Conservation (phyloP, 2,113 vertebrate species). For the Larimichthys crocea region DNA sequence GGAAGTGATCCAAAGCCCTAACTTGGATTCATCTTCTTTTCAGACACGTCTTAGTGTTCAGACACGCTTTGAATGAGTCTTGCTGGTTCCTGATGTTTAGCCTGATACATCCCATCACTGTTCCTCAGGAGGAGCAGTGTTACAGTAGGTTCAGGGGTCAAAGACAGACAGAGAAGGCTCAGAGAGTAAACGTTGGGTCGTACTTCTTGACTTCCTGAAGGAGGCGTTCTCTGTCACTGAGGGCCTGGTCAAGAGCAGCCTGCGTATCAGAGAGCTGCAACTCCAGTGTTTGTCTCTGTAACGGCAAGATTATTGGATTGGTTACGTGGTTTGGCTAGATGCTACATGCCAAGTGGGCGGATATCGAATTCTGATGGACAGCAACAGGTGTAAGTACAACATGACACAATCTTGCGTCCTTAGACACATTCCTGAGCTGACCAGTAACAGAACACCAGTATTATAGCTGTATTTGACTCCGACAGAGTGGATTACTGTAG, state of each 20-base stretch:
- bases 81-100: constrained; percentile 29
- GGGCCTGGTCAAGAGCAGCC: constrained; percentile 86
- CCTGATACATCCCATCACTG: constrained; percentile 6
- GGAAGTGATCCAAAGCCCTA: constrained; percentile 31
- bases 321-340: constrained; percentile 17
- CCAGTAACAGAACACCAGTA: background rate
- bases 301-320: constrained; percentile 26
- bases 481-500: background rate
- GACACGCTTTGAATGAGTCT: constrained; percentile 18
- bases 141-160: background rate
- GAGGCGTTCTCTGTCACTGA: constrained; percentile 88
- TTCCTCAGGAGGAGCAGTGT: constrained; percentile 26
- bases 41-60: background rate
- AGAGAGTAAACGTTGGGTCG: constrained; percentile 91
- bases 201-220: constrained; percentile 93
- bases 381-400: constrained; percentile 40
- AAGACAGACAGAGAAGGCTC: constrained; percentile 57
- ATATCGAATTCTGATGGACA: constrained; percentile 36
- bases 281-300: constrained; percentile 78
- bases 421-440: constrained; percentile 5
- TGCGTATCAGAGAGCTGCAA: constrained; percentile 85
- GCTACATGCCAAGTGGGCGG: background rate
- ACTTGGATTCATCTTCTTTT: constrained; percentile 23
- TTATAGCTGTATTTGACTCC: constrained; percentile 7
- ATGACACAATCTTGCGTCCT: background rate